phyloP scores from a whole-genome alignment of 2,888 invertebrate genomes.

The Sesamia inferens region DNA sequence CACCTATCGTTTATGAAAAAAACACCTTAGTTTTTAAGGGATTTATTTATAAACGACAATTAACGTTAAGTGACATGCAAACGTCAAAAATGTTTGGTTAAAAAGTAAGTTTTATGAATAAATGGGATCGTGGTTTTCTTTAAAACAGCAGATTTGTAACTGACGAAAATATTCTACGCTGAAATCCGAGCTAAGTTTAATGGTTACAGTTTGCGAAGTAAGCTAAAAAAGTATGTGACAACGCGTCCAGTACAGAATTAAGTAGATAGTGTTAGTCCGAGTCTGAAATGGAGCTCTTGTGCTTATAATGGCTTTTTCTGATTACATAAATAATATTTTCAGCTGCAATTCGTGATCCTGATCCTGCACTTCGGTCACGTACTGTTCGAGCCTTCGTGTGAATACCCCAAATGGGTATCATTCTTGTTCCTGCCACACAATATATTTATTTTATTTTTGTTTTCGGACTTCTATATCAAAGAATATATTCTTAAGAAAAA shows the following conservation, averaged over 20 bases:
- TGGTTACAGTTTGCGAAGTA: too few relatives aligned
- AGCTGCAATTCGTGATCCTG: constrained; percentile 92
- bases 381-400: constrained; percentile 90
- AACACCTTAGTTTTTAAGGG: too few relatives aligned
- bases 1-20: too few relatives aligned
- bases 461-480: constrained; percentile 92
- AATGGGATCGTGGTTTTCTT: background rate
- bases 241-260: background rate
- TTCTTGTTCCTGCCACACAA: constrained; percentile 91
- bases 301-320: background rate
- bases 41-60: too few relatives aligned
- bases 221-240: background rate
- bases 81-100: too few relatives aligned
- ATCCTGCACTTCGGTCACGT: constrained; percentile 90
- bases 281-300: background rate
- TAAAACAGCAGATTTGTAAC: background rate
- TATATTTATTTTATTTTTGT: constrained; percentile 91
- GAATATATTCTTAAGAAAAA: constrained; percentile 90
- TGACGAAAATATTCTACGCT: too few relatives aligned
- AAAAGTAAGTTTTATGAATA: background rate
- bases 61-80: too few relatives aligned
- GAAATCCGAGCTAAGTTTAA: too few relatives aligned
- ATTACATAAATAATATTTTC: constrained; percentile 56
- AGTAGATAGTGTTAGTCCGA: background rate
- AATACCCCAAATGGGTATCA: constrained; percentile 90